These are phyloP conservation scores for Bombus fervidus DNA, from an alignment of 1,140 invertebrate species.

Conservation along the genomic window DNA sequence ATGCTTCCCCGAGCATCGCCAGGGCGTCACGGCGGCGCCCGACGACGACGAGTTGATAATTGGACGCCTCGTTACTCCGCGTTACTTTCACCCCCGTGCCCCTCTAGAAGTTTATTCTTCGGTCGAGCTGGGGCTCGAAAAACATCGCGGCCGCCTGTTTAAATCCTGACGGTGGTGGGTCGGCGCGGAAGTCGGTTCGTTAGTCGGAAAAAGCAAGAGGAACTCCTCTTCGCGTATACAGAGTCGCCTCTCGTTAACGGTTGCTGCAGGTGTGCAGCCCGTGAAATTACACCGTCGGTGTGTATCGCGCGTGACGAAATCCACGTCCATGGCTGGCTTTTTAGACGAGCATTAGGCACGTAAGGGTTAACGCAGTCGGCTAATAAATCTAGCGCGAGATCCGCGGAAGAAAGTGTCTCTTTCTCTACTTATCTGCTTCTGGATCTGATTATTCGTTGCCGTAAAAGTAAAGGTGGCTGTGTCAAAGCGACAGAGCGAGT, in stretches of 20 bases:
- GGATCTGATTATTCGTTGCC: background rate
- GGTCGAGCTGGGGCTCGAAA: slow-evolving; percentile 22
- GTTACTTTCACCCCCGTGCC: slow-evolving; percentile 53
- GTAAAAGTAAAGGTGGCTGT: no score
- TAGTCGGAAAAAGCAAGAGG: slow-evolving; percentile 57
- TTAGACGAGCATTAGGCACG: slow-evolving; percentile 22
- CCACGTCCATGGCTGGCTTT: slow-evolving; percentile 9
- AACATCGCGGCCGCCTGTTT: slow-evolving; percentile 58
- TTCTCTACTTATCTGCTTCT: background rate
- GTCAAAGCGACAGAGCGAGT: background rate
- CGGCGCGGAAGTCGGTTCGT: slow-evolving; percentile 65
- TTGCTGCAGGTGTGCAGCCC: slow-evolving; percentile 38
- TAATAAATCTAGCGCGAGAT: slow-evolving; percentile 38
- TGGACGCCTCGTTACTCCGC: slow-evolving; percentile 73
- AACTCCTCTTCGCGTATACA: slow-evolving; percentile 13
- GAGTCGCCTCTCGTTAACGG: slow-evolving; percentile 55
- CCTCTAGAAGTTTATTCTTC: slow-evolving; percentile 37
- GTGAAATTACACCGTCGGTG: slow-evolving; percentile 56
- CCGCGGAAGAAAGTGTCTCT: background rate
- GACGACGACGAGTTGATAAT: slow-evolving; percentile 71
- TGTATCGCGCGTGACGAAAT: slow-evolving; percentile 52
- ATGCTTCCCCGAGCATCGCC: slow-evolving; percentile 13
- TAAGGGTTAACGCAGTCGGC: slow-evolving; percentile 18
- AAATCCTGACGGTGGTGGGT: slow-evolving; percentile 50
- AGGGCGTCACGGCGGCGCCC: slow-evolving; percentile 42